These are phyloP conservation scores for Ennomos erosarius DNA, from an alignment of 2,888 invertebrate species.

Conservation along the genomic window DNA sequence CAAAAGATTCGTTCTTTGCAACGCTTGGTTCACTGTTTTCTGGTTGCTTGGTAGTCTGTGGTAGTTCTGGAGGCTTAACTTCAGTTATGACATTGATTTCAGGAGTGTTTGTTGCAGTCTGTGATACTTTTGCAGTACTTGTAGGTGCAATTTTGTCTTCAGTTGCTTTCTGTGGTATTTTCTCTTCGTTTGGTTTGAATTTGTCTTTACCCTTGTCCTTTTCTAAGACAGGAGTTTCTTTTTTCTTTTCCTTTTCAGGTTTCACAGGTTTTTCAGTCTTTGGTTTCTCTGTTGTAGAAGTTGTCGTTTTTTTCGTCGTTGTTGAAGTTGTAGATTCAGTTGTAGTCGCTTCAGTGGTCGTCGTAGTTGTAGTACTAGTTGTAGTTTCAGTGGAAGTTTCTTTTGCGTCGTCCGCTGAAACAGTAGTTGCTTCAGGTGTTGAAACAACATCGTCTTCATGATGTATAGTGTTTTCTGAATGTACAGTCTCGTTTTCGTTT, in stretches of 20 bases:
- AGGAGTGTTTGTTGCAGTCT: conserved; percentile 39
- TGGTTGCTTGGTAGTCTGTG: conserved; percentile 6
- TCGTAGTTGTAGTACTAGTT: conserved; percentile 50
- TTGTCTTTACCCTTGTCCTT: conserved; percentile 62
- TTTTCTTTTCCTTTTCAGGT: conserved; percentile 70
- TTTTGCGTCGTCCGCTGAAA: conserved; percentile 52
- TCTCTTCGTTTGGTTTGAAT: conserved; percentile 38
- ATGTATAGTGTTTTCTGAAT: conserved; percentile 69
- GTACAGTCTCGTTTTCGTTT: conserved; percentile 70
- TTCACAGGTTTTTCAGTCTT: conserved; percentile 55
- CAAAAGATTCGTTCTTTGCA: conserved; percentile 54
- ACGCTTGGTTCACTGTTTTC: conserved; percentile 59
- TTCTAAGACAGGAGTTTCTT: conserved; percentile 57
- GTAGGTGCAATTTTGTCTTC: conserved; percentile 41
- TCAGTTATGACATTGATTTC: conserved; percentile 41
- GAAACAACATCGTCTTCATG: conserved; percentile 58
- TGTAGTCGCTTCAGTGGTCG: conserved; percentile 44
- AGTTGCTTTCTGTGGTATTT: conserved; percentile 36
- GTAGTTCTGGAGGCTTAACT: conserved; percentile 28
- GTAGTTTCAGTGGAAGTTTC: conserved; percentile 51
- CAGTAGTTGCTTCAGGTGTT: conserved; percentile 56
- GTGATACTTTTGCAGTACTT: conserved; percentile 32
- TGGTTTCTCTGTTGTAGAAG: conserved; percentile 44
- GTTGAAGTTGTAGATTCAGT: conserved; percentile 45
- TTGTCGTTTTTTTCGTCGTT: conserved; percentile 43